Base-by-base conservation (phyloP, 30 jellyfish, hydroid and myxozoan genomes). In the Calvadosia cruxmelitensis region DNA sequence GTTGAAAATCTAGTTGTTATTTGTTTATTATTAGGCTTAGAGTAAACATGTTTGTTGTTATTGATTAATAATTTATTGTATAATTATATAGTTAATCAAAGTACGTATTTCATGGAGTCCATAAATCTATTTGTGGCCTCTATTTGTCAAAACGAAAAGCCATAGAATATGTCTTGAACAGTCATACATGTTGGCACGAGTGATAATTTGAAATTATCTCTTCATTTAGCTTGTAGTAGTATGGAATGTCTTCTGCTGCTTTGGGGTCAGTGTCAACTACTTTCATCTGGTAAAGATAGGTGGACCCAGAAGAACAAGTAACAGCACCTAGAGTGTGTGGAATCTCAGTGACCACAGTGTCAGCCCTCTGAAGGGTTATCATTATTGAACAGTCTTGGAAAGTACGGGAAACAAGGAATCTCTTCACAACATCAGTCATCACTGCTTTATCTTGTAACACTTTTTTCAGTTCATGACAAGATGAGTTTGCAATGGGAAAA, bases 361-460 rank as follows among this genome's bases (percentile, higher is more conserved):
- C 3, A 49, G 68, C 16, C 25, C 72, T 71, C 52, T 29, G 64
- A 70, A 87, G 72, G 49, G 94, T 80, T 53, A 87, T 80, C 83
- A 87, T 74, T 2, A 87, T 72, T 0, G 95, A 81, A 66, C 97
- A 79, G 51, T 87, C 97, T 67, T 70, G 73, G 67, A 87, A 87
- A 50, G 97, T 80, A 33, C 85, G 76, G 15, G 97, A 83, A 2
- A 87, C 72, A 27, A 87, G 70, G 72, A 69, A 87, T 71, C 36
- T 70, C 34, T 73, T 31, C 28, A 51, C 16, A 29, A 52, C 71
- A 10, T 68, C 77, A 2, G 70, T 68, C 1, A 70, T 20, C 10
- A 29, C 64, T 29, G 53, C 65, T 23, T 3, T 27, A 24, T 15
- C 49, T 42, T 10, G 20, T 42, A 42, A 42, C 1, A 34, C 81